phyloP scores from a whole-genome alignment of 2,797 vertebrate species.

The Margarornis squamiger region DNA sequence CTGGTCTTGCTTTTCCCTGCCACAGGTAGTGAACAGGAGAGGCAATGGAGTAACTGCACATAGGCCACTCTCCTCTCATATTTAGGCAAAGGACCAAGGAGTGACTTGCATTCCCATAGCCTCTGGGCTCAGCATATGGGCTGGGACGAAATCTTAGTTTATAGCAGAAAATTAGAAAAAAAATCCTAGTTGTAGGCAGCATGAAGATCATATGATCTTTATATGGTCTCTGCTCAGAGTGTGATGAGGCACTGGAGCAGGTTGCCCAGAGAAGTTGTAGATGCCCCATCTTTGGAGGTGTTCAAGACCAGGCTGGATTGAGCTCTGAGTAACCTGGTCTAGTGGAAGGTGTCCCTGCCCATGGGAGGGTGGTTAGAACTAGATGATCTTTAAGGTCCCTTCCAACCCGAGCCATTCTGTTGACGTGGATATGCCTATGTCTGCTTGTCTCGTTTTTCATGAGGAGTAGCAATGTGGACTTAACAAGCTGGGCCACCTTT shows the following conservation, averaged over 20 bases:
- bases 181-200: not conserved
- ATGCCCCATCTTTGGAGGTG: not conserved
- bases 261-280: not conserved
- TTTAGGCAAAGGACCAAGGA: not conserved
- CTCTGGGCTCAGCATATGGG: not conserved
- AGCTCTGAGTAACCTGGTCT: not conserved
- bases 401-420: not conserved
- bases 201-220: not conserved
- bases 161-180: not conserved
- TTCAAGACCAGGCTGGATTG: not conserved
- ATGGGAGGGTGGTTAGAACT: not conserved
- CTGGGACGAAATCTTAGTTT: not conserved
- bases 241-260: not conserved
- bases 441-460: not conserved
- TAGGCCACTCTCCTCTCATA: not conserved
- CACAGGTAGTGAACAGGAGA: not conserved
- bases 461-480: not conserved
- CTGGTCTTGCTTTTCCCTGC: not conserved
- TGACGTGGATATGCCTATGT: not conserved
- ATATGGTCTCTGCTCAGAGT: not conserved
- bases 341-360: not conserved
- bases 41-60: not conserved
- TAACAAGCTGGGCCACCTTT: not conserved
- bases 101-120: not conserved
- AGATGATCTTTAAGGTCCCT: not conserved